Base-by-base conservation (phyloP, 1,140 invertebrate genomes). In the Pararge aegeria region DNA sequence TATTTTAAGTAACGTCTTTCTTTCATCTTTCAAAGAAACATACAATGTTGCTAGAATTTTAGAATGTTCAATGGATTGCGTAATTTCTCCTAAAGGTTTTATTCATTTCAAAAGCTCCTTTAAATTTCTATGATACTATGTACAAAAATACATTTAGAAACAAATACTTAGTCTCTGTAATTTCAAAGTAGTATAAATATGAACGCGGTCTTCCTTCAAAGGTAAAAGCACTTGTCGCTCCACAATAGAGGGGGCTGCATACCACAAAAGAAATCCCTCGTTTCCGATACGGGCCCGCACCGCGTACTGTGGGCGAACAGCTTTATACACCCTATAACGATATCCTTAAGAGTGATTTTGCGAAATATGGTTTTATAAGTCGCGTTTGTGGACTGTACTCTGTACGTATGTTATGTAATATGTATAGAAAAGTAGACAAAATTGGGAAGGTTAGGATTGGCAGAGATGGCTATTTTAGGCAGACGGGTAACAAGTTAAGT, bases 151-250 rank as follows among this genome's bases (percentile, higher is more conserved):
- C 1, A n/a, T 2, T 6, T 27, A 20, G 12, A 27, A 15, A 27
- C 9, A 49, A 49, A 24, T 49, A 4, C 2, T 24, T 4, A 29
- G 21, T 13, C 46, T 1, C 15, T 15, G 1, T 27, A 40, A 46
- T 20, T 46, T 12, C 18, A 44, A 30, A 60, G 51, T 54, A 48
- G 13, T 29, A 38, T 34, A 57, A 42, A 53, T 69, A 42, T 70
- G 67, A 58, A 73, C 67, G 34, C 18, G 58, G 9, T 21, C 59
- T 71, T 60, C 64, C 58, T 64, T 67, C 61, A 62, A 63, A 65
- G 64, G 64, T 67, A 70, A 67, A 73, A 70, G 70, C 70, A 66
- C 70, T 73, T 70, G 64, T 67, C 61, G 63, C 55, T 57, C 27
- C 57, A 70, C 70, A 70, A 73, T 73, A 48, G 55, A 57, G 54